phyloP scores from a whole-genome alignment of 1,140 invertebrate species.

The Paramacrobiotus metropolitanus region DNA sequence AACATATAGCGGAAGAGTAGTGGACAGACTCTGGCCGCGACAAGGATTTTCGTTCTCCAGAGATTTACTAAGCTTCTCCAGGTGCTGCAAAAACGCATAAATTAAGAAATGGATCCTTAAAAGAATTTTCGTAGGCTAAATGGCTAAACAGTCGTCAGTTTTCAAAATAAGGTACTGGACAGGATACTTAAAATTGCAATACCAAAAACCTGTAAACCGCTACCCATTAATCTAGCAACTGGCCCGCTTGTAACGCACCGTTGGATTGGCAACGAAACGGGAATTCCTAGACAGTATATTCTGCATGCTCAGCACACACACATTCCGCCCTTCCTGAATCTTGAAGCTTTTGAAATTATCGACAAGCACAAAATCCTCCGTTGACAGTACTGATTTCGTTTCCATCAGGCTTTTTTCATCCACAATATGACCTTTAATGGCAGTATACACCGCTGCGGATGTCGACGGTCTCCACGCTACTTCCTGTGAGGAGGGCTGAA shows the following conservation, averaged over 20 bases:
- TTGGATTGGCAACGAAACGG: background rate
- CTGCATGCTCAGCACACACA: background rate
- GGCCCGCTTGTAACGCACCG: too few relatives aligned
- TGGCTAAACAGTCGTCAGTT: too few relatives aligned
- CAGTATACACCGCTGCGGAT: background rate
- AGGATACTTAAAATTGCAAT: too few relatives aligned
- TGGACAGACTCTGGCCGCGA: background rate
- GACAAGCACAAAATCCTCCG: background rate
- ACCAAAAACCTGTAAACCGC: too few relatives aligned
- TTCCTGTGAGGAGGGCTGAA: background rate
- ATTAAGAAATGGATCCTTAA: background rate
- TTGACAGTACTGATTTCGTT: background rate
- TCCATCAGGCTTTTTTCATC: background rate
- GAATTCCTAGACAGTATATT: background rate
- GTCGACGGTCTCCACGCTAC: background rate
- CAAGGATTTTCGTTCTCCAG: background rate
- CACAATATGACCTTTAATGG: background rate
- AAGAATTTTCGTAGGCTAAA: too few relatives aligned
- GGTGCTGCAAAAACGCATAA: background rate
- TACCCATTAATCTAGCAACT: too few relatives aligned
- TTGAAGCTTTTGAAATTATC: background rate
- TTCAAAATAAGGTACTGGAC: too few relatives aligned
- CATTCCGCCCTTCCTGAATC: background rate
- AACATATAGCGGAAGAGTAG: background rate
- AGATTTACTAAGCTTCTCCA: background rate